Evolutionary conservation across 2,113 vertebrate species (phyloP).

Genomic region (Cacatua alba): DNA sequence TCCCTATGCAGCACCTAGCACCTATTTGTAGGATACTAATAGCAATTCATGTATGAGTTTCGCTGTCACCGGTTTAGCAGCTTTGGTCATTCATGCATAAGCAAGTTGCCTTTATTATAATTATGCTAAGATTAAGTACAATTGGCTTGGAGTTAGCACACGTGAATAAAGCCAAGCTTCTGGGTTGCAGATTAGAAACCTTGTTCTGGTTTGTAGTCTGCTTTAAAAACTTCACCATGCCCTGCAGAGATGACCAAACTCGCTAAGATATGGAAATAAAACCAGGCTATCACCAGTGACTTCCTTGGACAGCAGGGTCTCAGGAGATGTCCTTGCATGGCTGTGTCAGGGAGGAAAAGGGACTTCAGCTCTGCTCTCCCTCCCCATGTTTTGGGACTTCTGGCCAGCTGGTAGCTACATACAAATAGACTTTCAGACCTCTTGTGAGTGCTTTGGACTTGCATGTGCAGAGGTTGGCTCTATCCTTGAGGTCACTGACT

Average conservation of each 20-base stretch:
- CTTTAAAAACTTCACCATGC: not conserved
- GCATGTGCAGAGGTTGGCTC: not conserved
- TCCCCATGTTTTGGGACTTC: not conserved
- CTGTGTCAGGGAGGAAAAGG: not conserved
- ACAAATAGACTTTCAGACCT: not conserved
- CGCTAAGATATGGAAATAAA: not conserved
- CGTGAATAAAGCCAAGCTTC: not conserved
- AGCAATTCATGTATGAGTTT: not conserved
- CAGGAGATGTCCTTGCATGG: not conserved
- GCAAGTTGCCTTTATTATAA: not conserved
- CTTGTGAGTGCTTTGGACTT: not conserved
- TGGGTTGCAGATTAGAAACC: not conserved
- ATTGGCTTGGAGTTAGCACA: not conserved
- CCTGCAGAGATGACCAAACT: not conserved
- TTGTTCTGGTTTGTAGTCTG: not conserved
- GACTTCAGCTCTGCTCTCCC: not conserved
- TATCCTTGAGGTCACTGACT: not conserved
- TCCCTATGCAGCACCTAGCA: not conserved
- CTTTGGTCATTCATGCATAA: not conserved
- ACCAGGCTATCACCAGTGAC: not conserved
- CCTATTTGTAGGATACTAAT: fast-evolving
- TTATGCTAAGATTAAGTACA: not conserved
- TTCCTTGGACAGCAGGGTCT: not conserved
- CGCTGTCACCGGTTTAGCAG: not conserved
- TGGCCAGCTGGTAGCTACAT: not conserved